Evolutionary conservation across 2,113 vertebrate species (phyloP).

Genomic region (Ahaetulla prasina): DNA sequence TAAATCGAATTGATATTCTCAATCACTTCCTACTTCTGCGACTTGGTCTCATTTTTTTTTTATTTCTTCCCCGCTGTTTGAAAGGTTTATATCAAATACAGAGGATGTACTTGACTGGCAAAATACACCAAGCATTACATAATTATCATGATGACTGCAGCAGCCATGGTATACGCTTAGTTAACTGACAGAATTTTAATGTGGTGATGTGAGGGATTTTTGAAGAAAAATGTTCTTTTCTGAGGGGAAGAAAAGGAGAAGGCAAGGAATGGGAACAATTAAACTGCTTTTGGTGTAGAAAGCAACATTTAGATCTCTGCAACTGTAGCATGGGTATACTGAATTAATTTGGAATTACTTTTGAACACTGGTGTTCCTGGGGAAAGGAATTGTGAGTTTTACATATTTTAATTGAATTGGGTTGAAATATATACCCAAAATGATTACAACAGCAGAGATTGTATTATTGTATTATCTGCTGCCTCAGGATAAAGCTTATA

Average conservation of each 20-base stretch:
- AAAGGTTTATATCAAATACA: conserved; percentile 60
- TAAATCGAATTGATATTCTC: conserved; percentile 62
- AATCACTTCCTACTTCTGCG: conserved; percentile 39
- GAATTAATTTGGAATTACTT: not conserved
- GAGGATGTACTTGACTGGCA: conserved; percentile 43
- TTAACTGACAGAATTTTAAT: conserved; percentile 25
- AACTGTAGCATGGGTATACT: not conserved
- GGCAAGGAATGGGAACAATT: not conserved
- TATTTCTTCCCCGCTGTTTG: conserved; percentile 42
- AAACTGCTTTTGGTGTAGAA: not conserved
- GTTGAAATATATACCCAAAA: conserved; percentile 7
- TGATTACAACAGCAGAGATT: conserved; percentile 11
- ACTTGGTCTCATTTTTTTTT: conserved; percentile 50
- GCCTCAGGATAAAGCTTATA: conserved; percentile 6
- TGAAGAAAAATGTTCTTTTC: not conserved
- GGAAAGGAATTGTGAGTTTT: not conserved
- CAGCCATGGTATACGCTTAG: conserved; percentile 2
- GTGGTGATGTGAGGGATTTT: conserved; percentile 4
- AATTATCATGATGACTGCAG: conserved; percentile 55
- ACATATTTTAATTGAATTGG: not conserved
- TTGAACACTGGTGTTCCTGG: not conserved
- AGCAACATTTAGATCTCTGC: not conserved
- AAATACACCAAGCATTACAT: conserved; percentile 42
- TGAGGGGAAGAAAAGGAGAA: not conserved
- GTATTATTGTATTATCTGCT: conserved; percentile 34